Evolutionary conservation across 2,888 invertebrate species (phyloP).

Genomic region (Lasiommata megera): DNA sequence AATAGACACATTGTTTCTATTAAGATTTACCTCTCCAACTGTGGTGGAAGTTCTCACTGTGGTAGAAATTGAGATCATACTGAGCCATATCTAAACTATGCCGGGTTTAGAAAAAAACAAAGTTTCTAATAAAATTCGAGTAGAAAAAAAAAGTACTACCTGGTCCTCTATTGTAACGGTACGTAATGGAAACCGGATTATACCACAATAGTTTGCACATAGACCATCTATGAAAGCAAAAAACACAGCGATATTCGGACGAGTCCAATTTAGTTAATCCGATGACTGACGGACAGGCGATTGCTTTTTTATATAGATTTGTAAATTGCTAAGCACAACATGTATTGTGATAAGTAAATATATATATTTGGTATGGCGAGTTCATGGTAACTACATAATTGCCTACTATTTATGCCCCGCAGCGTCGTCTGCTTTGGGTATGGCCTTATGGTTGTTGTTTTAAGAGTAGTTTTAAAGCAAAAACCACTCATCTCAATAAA

Average conservation of each 20-base stretch:
- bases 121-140: background rate
- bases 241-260: constrained; percentile 10
- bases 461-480: too few species aligned
- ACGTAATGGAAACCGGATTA: constrained; percentile 6
- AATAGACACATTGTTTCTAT: too few species aligned
- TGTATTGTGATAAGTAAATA: background rate
- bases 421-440: too few species aligned
- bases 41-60: too few species aligned
- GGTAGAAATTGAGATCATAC: too few species aligned
- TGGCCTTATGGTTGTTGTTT: too few species aligned
- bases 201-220: background rate
- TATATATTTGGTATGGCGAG: background rate
- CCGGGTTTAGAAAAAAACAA: background rate
- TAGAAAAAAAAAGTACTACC: background rate
- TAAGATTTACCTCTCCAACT: too few species aligned
- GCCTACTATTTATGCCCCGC: too few species aligned
- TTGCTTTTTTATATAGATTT: constrained; percentile 23
- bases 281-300: constrained; percentile 20
- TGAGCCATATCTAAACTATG: too few species aligned
- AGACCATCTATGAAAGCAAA: constrained; percentile 24
- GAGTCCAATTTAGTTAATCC: constrained; percentile 24
- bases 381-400: background rate
- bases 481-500: too few species aligned
- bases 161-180: background rate
- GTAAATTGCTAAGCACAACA: background rate